Conservation (phyloP, 2,888 invertebrate species). For the Capitulum mitella region DNA sequence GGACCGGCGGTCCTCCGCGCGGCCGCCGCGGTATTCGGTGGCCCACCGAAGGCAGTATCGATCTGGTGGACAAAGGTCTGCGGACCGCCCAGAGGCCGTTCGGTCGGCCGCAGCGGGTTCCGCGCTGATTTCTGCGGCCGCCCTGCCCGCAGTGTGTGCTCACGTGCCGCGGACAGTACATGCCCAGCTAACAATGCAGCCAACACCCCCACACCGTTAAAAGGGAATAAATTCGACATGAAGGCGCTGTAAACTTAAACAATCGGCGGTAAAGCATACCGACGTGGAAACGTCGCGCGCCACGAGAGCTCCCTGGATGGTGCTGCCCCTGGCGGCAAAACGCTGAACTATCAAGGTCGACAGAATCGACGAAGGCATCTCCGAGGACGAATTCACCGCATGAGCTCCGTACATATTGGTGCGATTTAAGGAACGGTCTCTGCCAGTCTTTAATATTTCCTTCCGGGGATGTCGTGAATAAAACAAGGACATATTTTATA, state of each 20-base stretch:
- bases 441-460: too few relatives aligned
- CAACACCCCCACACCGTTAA: slow-evolving; percentile 3
- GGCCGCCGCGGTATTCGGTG: background rate
- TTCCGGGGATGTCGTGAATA: too few relatives aligned
- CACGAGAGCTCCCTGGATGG: background rate
- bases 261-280: slow-evolving; percentile 13
- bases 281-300: background rate
- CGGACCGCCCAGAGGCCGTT: background rate
- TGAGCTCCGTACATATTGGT: too few relatives aligned
- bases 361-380: too few relatives aligned
- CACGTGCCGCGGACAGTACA: background rate
- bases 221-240: background rate
- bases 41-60: background rate
- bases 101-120: background rate
- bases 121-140: background rate
- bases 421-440: too few relatives aligned
- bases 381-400: too few relatives aligned
- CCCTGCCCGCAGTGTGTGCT: background rate
- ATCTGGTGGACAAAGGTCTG: background rate
- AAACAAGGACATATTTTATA: too few relatives aligned
- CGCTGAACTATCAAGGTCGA: background rate
- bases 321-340: slow-evolving; percentile 16
- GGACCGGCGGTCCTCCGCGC: background rate
- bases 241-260: slow-evolving; percentile 19
- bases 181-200: slow-evolving; percentile 5